phyloP scores from a whole-genome alignment of 1,140 invertebrate genomes.

The Temnothorax curvispinosus region DNA sequence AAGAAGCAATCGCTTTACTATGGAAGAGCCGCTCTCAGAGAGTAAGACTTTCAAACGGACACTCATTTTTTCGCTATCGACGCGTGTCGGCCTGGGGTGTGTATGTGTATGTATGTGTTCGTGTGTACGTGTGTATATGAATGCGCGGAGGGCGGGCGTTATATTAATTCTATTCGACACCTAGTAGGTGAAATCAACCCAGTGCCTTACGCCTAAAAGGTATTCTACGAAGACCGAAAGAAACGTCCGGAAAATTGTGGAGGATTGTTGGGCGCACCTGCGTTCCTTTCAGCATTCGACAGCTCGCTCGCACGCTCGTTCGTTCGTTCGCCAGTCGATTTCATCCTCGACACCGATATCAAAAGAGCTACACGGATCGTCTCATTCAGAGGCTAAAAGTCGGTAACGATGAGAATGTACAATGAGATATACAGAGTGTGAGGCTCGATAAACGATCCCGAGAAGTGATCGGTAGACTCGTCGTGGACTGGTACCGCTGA shows the following conservation, averaged over 20 bases:
- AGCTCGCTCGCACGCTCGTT: conserved; percentile 1
- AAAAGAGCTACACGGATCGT: conserved; percentile 49
- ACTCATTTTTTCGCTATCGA: not conserved
- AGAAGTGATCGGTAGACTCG: not conserved
- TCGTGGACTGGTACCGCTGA: not conserved
- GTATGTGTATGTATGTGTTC: not conserved
- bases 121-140: not conserved
- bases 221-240: conserved; percentile 42
- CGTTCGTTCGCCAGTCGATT: conserved; percentile 3
- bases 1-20: not conserved
- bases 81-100: conserved; percentile 2
- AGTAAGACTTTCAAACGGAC: conserved; percentile 10
- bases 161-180: conserved; percentile 51
- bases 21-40: not conserved
- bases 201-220: conserved; percentile 34
- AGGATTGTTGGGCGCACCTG: conserved; percentile 35
- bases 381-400: conserved; percentile 32
- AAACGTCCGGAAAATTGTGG: conserved; percentile 31
- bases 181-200: conserved; percentile 49
- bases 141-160: conserved; percentile 10
- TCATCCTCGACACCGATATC: conserved; percentile 37
- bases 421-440: conserved; percentile 57
- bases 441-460: conserved; percentile 10
- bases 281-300: conserved; percentile 48
- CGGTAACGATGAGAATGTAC: conserved; percentile 53